Percentiles rank a stretch among this genome's conserved stretches.
Conservation (phyloP, 2,888 invertebrate genomes). For the Hyles lineata region DNA sequence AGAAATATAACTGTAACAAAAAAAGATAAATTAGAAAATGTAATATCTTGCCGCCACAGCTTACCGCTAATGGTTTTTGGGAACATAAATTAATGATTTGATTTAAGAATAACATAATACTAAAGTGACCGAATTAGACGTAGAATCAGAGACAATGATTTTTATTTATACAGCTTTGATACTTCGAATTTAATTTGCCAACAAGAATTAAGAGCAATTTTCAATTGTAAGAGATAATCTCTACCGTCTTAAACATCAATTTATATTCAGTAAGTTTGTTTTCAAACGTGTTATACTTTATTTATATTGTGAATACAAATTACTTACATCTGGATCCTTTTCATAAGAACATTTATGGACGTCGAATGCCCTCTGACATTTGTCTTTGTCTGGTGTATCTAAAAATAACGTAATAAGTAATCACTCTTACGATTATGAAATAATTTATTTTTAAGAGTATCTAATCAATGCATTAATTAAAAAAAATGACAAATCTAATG, state of each 20-base stretch:
- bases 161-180: too few relatives aligned
- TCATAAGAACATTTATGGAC: constrained; percentile 78
- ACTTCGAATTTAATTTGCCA: neutral
- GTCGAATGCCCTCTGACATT: constrained; percentile 76
- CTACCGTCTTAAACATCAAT: neutral
- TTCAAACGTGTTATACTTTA: neutral
- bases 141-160: too few relatives aligned
- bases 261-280: neutral
- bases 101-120: neutral
- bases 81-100: neutral
- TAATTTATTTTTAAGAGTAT: too few relatives aligned
- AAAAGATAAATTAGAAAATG: constrained; percentile 29
- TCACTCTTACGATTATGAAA: too few relatives aligned
- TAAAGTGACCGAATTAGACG: too few relatives aligned
- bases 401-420: constrained; percentile 38
- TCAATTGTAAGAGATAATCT: neutral
- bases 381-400: constrained; percentile 74
- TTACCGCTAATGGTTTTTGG: neutral
- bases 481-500: too few relatives aligned
- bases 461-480: too few relatives aligned
- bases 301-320: constrained; percentile 1
- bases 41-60: neutral
- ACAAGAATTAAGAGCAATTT: neutral
- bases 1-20: constrained; percentile 76
- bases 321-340: constrained; percentile 77